Conservation (phyloP, 2,113 vertebrate species). For the Lepus europaeus region DNA sequence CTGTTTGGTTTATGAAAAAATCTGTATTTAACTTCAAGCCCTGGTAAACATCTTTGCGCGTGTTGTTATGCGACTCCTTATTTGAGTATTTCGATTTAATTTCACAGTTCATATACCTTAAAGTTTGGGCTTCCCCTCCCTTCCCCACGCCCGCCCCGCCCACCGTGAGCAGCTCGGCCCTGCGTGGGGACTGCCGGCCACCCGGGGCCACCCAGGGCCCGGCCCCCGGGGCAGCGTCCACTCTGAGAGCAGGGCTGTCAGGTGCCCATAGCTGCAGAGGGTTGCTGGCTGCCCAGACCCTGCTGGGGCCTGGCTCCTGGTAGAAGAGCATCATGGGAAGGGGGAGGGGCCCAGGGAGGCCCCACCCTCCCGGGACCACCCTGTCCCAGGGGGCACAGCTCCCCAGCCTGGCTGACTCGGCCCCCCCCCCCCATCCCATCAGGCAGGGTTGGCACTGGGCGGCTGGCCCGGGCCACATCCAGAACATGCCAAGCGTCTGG, state of each 20-base stretch:
- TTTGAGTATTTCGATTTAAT: conserved; percentile 91
- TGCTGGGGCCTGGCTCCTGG: fast-evolving
- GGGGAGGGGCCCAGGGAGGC: background rate
- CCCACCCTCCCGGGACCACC: background rate
- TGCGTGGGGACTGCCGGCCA: fast-evolving
- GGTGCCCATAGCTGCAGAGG: fast-evolving
- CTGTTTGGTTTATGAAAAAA: conserved; percentile 90
- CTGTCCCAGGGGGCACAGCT: background rate
- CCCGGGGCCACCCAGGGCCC: background rate
- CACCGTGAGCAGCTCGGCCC: background rate
- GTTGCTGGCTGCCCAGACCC: too few species aligned
- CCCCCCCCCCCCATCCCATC: background rate
- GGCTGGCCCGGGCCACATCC: too few species aligned
- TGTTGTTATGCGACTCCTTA: conserved; percentile 89
- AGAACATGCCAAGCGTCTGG: too few species aligned
- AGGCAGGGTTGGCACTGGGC: too few species aligned
- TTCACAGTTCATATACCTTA: conserved; percentile 92
- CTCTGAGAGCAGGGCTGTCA: too few species aligned
- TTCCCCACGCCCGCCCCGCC: conserved; percentile 58
- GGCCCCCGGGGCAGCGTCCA: background rate
- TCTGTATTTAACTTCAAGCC: conserved; percentile 93
- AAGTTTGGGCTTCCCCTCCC: conserved; percentile 86
- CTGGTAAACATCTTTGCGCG: conserved; percentile 91
- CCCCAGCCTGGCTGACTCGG: fast-evolving
- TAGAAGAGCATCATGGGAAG: background rate